Evolutionary conservation across 2,888 invertebrate species (phyloP), one percentile per base, ranked within the genome.

Genomic region (Lasius platythorax): DNA sequence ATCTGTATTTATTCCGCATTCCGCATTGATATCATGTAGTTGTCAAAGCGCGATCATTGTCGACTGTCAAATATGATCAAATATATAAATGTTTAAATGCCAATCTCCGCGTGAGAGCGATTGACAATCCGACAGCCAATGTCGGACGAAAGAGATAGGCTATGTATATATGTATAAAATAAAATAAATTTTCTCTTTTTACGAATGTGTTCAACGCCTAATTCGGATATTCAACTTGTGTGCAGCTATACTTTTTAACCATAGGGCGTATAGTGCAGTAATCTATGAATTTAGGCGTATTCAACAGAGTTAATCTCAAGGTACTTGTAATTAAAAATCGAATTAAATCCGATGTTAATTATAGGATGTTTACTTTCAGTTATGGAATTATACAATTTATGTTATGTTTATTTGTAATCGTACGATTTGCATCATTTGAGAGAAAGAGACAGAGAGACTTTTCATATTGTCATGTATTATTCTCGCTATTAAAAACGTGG

Each of bases 221-320:
- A 78, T 40, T 68, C 1, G n/a, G n/a, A 40, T 43, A 12, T 53
- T 56, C 40, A 43, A 15, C 2, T 15, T 56, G 2, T 30, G 40
- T 66, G 30, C 33, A 40, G 33, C 75, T 37, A 53, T 61, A 56
- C 83, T 85, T 82, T 81, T 85, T 46, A 63, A 79, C 68, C 82
- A 66, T 85, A 88, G 86, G 87, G 72, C 85, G 84, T 86, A 83
- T 78, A 85, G 86, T 90, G 90, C 90, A 92, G 87, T 93, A 92
- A 94, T 95, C 95, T 97, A 97, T 97, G 97, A 97, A 97, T 97
- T 97, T 97, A 96, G 97, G 97, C 95, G 96, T 97, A 94, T 97
- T 97, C 95, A 97, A 97, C 95, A 97, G 97, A 96, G 97, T 97
- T 95, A 97, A 97, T 95, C 96, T 96, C 94, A 97, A 97, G 96